A percentile compares a stretch with the other conserved stretches of the same genome.
phyloP scores from a whole-genome alignment of 2,888 invertebrate species.

The Dasysyrphus albostriatus region DNA sequence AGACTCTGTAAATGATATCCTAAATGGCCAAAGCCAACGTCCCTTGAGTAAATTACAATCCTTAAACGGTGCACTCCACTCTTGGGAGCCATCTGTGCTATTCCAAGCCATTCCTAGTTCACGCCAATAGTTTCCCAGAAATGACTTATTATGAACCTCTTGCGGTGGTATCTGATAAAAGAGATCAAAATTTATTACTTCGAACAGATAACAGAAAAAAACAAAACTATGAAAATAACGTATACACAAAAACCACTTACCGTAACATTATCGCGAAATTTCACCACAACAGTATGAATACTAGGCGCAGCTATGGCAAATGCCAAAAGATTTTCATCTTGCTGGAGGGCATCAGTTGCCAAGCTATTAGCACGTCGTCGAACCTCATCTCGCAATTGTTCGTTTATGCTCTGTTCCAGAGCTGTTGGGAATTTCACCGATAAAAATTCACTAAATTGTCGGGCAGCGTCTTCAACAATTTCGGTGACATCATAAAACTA shows the following conservation, averaged over 20 bases:
- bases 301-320: slow-evolving; percentile 84
- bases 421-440: slow-evolving; percentile 80
- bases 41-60: slow-evolving; percentile 83
- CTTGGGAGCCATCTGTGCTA: slow-evolving; percentile 82
- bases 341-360: slow-evolving; percentile 82
- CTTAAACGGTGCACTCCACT: slow-evolving; percentile 84
- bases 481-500: slow-evolving; percentile 83
- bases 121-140: slow-evolving; percentile 83
- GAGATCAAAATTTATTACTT: slow-evolving; percentile 33
- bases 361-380: slow-evolving; percentile 82
- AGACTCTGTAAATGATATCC: slow-evolving; percentile 82
- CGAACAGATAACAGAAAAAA: background rate
- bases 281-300: slow-evolving; percentile 83
- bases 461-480: slow-evolving; percentile 82
- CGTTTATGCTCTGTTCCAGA: slow-evolving; percentile 77
- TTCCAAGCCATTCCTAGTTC: slow-evolving; percentile 84
- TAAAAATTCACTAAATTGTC: slow-evolving; percentile 82
- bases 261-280: slow-evolving; percentile 84
- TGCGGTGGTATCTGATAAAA: slow-evolving; percentile 81
- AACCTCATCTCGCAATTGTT: slow-evolving; percentile 81
- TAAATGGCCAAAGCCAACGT: slow-evolving; percentile 84
- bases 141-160: slow-evolving; percentile 82
- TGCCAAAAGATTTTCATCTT: slow-evolving; percentile 83
- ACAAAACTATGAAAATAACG: background rate
- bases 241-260: slow-evolving; percentile 75